phyloP scores from a whole-genome alignment of 2,797 vertebrate genomes.

The Tachyglossus aculeatus region DNA sequence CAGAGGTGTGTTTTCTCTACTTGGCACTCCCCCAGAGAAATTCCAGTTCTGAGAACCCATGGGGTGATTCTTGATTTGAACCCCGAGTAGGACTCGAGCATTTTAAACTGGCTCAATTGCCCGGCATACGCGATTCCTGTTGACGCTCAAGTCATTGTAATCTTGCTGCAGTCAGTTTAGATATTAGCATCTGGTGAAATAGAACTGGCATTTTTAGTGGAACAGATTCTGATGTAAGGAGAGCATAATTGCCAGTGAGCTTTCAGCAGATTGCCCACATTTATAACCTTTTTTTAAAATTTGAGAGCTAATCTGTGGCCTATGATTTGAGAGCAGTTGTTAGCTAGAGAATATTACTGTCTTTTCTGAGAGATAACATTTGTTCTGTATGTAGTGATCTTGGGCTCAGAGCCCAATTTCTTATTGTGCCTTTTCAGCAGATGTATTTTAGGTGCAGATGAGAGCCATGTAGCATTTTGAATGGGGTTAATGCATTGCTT shows the following conservation, averaged over 20 bases:
- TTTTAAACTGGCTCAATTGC: neutral
- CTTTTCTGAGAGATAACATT: neutral
- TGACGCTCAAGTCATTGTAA: fast-evolving
- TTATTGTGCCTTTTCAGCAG: fast-evolving
- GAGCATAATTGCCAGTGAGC: neutral
- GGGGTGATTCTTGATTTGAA: neutral
- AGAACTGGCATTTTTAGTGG: neutral
- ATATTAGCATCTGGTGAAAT: neutral
- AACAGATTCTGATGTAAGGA: neutral
- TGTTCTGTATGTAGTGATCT: neutral
- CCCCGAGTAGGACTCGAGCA: neutral
- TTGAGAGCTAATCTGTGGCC: neutral
- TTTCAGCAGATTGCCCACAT: neutral
- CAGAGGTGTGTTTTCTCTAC: neutral
- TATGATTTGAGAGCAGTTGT: neutral
- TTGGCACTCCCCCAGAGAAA: neutral
- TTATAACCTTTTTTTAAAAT: conserved; percentile 3
- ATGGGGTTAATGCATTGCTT: too few relatives aligned
- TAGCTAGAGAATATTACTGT: neutral
- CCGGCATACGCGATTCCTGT: fast-evolving
- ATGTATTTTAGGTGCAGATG: neutral
- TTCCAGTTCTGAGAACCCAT: neutral
- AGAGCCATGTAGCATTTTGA: too few relatives aligned
- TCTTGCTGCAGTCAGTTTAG: fast-evolving
- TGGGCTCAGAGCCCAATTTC: neutral